Base-by-base conservation (phyloP, 37 sponge, comb jelly and placozoan genomes). In the Lycopodina hypogea region DNA sequence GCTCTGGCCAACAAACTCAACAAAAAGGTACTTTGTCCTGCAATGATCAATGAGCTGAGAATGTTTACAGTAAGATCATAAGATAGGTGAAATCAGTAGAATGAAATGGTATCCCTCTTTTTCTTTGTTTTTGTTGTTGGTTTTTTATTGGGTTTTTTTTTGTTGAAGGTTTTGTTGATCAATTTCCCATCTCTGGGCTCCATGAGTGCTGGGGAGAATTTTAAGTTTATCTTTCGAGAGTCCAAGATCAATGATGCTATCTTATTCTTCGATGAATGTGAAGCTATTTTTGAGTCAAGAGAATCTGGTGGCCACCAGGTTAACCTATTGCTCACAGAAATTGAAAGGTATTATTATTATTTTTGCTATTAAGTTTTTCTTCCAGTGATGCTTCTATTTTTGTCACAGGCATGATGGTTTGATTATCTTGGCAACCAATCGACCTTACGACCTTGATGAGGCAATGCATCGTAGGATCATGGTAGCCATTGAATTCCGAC, bases 221-320 rank as follows among this genome's bases (percentile, higher is more conserved):
- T 93, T 68, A 93, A 93, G 84, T 93, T 93, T 68, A 86, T 93
- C 42, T 93, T 93, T 77, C 78, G 90, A 19, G 94, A 93, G 73
- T 83, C 94, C 33, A 93, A 93, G 84, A 93, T 93, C 84, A 93
- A 93, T 70, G 94, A 93, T 45, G 93, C 93, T 76, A 89, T 93
- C n/a, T n/a, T n/a, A n/a, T n/a, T n/a, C n/a, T n/a, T n/a, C n/a
- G n/a, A n/a, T n/a, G n/a, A n/a, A n/a, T 93, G 94, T 79, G 94
- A 93, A 67, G 94, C 84, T 45, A 93, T 93, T 52, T 93, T 93
- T 80, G 94, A 93, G 75, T 51, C 90, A 2, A 76, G 94, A 32
- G 94, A 93, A 32, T 71, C 67, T 34, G 94, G 93, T 30, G 86
- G 90, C 11, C 87, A 93, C 41, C 70, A 86, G 30, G 87, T 89